Evolutionary conservation across 2,888 invertebrate genomes (phyloP).

Genomic region (Apamea anceps): DNA sequence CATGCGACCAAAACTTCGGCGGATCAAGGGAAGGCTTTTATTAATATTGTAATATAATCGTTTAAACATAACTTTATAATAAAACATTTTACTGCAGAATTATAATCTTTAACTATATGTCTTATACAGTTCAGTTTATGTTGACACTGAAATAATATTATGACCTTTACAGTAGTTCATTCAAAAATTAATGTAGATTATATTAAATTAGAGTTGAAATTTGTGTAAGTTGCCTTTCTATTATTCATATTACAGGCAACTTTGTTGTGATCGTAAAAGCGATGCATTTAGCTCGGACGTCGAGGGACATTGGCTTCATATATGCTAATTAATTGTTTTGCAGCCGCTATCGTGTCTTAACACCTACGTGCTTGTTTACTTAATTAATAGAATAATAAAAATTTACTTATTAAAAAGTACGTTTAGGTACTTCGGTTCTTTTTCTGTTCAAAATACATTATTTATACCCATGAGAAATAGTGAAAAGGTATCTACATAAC

Average conservation of each 20-base stretch:
- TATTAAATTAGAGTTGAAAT: not conserved
- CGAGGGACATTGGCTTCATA: slow-evolving; percentile 48
- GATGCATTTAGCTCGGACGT: slow-evolving; percentile 41
- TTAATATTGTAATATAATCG: too few species aligned
- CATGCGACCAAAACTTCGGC: not conserved
- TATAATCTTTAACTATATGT: not conserved
- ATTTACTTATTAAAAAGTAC: not conserved
- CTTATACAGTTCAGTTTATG: slow-evolving; percentile 5
- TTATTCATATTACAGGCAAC: slow-evolving; percentile 31
- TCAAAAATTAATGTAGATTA: not conserved
- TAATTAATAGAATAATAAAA: slow-evolving; percentile 52
- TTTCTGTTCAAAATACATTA: not conserved
- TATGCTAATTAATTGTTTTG: slow-evolving; percentile 58
- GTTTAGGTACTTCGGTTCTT: not conserved
- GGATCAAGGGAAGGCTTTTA: not conserved
- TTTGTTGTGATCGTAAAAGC: slow-evolving; percentile 31
- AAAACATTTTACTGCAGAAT: not conserved
- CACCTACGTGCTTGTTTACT: slow-evolving; percentile 55
- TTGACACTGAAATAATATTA: not conserved
- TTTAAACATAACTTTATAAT: not conserved
- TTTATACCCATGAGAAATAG: not conserved
- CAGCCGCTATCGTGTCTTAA: slow-evolving; percentile 49
- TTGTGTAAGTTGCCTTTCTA: not conserved
- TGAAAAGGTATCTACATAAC: too few species aligned
- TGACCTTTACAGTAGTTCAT: not conserved